Conservation (phyloP, 2,797 vertebrate species). For the Chiloscyllium punctatum region DNA sequence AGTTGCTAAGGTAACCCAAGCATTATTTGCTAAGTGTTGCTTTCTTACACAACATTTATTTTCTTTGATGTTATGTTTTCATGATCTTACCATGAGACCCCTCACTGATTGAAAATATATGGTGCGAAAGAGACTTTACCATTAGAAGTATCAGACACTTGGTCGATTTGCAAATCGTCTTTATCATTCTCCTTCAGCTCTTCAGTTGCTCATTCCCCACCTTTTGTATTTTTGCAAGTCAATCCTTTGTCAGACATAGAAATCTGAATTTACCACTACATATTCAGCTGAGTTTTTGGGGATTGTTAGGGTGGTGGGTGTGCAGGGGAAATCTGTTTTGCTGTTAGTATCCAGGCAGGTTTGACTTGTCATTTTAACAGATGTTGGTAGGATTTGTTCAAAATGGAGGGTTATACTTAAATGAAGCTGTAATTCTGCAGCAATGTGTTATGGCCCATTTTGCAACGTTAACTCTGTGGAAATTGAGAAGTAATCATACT, state of each 20-base stretch:
- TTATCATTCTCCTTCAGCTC: not conserved
- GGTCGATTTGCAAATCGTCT: not conserved
- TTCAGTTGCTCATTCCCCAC: not conserved
- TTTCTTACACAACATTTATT: not conserved
- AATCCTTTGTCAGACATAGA: not conserved
- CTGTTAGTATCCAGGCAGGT: not conserved
- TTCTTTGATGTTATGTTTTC: not conserved
- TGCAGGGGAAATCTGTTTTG: not conserved
- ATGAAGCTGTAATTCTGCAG: not conserved
- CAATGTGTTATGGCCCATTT: too few relatives aligned
- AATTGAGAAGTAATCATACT: not conserved
- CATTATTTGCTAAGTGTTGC: not conserved
- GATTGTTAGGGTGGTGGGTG: too few relatives aligned
- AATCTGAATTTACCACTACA: not conserved
- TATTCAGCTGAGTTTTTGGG: not conserved
- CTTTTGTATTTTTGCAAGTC: not conserved
- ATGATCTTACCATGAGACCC: not conserved
- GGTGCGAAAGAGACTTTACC: not conserved
- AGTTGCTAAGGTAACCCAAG: conserved; percentile 7
- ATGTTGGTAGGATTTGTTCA: not conserved
- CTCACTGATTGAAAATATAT: not conserved
- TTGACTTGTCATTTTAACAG: not conserved
- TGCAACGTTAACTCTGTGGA: not conserved
- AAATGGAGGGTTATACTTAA: not conserved
- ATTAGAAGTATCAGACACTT: not conserved